These are phyloP conservation scores for Magallana gigas DNA, from an alignment of 1,140 invertebrate genomes.

Conservation along the genomic window DNA sequence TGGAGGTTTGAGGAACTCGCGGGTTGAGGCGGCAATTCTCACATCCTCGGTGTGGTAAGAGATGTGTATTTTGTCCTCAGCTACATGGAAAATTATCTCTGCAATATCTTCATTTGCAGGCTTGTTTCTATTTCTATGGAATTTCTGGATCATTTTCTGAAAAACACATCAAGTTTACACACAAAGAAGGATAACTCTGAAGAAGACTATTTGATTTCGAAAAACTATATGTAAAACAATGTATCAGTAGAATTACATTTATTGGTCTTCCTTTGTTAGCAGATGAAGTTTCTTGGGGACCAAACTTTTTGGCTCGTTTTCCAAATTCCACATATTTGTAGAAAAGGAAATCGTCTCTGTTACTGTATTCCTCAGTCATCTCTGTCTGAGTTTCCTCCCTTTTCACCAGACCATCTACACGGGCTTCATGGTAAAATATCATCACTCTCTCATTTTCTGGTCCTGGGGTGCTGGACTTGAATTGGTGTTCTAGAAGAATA, in stretches of 20 bases:
- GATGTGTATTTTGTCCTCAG: constrained; percentile 77
- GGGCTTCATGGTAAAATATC: constrained; percentile 85
- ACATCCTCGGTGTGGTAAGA: constrained; percentile 78
- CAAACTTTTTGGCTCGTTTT: constrained; percentile 77
- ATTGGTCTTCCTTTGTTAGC: constrained; percentile 76
- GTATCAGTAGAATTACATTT: constrained; percentile 73
- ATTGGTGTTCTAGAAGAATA: constrained; percentile 83
- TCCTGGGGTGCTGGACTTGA: constrained; percentile 79
- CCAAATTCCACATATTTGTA: constrained; percentile 80
- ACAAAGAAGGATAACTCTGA: constrained; percentile 21
- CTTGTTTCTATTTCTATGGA: constrained; percentile 72
- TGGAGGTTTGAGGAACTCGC: constrained; percentile 79
- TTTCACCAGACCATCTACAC: constrained; percentile 85
- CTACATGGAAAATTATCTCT: constrained; percentile 76
- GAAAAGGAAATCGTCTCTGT: constrained; percentile 84
- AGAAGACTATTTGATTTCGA: too few relatives aligned
- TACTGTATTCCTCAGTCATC: constrained; percentile 84
- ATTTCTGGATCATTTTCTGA: constrained; percentile 79
- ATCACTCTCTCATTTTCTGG: constrained; percentile 84
- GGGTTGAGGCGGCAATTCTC: constrained; percentile 76
- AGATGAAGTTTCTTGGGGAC: constrained; percentile 71
- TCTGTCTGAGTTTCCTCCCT: constrained; percentile 82
- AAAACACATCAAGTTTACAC: neutral
- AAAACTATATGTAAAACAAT: too few relatives aligned
- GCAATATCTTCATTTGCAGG: constrained; percentile 76